Conservation (phyloP, 2,113 vertebrate genomes). For the Chitala chitala region DNA sequence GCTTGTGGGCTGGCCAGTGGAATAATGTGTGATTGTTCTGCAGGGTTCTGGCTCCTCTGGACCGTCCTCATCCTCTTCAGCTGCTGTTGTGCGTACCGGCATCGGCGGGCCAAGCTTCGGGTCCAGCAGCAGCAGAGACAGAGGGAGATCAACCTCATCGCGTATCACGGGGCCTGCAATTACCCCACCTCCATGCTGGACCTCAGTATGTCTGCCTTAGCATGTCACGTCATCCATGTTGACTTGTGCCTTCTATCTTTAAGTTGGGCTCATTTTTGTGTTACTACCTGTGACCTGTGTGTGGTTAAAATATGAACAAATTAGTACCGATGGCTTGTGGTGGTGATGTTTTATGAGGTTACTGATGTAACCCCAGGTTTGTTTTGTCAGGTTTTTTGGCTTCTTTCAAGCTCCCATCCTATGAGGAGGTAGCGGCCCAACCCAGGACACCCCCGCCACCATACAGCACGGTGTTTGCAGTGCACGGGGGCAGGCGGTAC, state of each 20-base stretch:
- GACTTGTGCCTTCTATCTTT: neutral
- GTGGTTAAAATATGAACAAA: neutral
- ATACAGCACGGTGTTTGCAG: constrained; percentile 72
- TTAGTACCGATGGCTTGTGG: neutral
- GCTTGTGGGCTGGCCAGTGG: neutral
- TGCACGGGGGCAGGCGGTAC: constrained; percentile 51
- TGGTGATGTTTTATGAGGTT: neutral
- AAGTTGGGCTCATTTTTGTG: neutral
- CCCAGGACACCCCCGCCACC: constrained; percentile 86
- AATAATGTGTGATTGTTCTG: constrained; percentile 22
- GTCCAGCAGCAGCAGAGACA: constrained; percentile 92
- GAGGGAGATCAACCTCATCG: constrained; percentile 92
- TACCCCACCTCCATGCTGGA: constrained; percentile 56
- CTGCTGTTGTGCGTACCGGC: constrained; percentile 72
- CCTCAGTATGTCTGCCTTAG: constrained; percentile 70
- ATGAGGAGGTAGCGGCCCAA: constrained; percentile 84
- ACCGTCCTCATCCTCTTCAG: constrained; percentile 71
- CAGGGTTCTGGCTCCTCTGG: constrained; percentile 79
- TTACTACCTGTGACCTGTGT: neutral
- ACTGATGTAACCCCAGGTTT: neutral
- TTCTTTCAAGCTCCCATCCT: constrained; percentile 86
- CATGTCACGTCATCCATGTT: too few relatives aligned
- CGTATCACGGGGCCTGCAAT: constrained; percentile 73
- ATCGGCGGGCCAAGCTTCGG: constrained; percentile 78
- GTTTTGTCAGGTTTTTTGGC: constrained; percentile 74